These are phyloP conservation scores for Metellina segmentata DNA, from an alignment of 2,888 invertebrate genomes.

Conservation along the genomic window DNA sequence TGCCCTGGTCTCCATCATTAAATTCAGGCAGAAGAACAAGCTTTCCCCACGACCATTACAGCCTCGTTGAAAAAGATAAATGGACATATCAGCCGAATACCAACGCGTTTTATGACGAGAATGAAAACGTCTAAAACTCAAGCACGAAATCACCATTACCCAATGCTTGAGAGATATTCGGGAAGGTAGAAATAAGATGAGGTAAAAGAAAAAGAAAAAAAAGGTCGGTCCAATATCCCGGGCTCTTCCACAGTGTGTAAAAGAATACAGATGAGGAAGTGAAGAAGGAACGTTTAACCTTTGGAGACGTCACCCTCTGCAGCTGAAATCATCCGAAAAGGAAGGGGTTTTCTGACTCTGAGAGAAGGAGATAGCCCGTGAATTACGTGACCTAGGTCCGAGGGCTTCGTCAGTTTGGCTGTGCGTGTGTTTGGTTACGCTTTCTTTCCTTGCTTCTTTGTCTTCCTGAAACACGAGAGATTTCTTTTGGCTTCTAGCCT, in stretches of 20 bases:
- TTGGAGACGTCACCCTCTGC: slow-evolving; percentile 15
- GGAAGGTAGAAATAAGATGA: not conserved
- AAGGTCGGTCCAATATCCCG: not conserved
- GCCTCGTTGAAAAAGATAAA: not conserved
- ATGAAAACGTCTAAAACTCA: slow-evolving; percentile 2
- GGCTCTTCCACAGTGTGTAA: not conserved
- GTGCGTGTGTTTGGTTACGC: not conserved
- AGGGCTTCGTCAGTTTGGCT: slow-evolving; percentile 21
- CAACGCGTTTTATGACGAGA: not conserved
- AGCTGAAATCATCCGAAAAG: not conserved
- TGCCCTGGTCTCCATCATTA: not conserved
- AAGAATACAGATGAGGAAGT: slow-evolving; percentile 56
- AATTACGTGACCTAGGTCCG: slow-evolving; percentile 57
- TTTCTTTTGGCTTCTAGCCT: not conserved
- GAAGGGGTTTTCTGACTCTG: slow-evolving; percentile 15
- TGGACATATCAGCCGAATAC: not conserved
- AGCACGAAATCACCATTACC: slow-evolving; percentile 22
- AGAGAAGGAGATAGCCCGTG: slow-evolving; percentile 65
- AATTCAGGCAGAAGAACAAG: not conserved
- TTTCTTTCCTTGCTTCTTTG: not conserved
- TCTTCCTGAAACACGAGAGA: not conserved
- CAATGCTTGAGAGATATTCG: slow-evolving; percentile 4
- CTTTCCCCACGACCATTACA: not conserved
- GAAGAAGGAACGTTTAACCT: slow-evolving; percentile 46
- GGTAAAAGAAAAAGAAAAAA: not conserved